Percentiles rank a stretch among this genome's conserved stretches.
phyloP scores from a whole-genome alignment of 2,888 invertebrate genomes.

The Willowsia nigromaculata region DNA sequence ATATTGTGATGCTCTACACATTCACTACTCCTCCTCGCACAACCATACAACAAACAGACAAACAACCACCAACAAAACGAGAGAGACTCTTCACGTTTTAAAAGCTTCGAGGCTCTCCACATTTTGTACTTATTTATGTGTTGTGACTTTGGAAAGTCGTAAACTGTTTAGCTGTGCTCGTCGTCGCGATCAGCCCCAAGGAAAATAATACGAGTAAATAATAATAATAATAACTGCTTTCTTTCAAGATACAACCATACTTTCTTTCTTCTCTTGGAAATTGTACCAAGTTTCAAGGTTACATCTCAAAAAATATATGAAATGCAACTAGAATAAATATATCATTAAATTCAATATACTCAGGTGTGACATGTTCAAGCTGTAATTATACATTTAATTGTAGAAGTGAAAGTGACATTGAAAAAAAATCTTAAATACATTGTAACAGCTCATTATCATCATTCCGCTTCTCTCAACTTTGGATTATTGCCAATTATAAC shows the following conservation, averaged over 20 bases:
- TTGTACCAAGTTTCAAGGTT: constrained; percentile 6
- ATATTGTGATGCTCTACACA: constrained; percentile 52
- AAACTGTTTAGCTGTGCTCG: constrained; percentile 33
- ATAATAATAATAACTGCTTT: neutral
- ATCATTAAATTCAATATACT: no score
- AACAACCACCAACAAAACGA: constrained; percentile 35
- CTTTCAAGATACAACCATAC: no score
- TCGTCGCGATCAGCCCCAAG: constrained; percentile 67
- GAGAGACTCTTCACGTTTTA: neutral
- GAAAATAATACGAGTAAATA: constrained; percentile 29
- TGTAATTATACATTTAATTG: neutral
- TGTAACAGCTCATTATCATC: neutral
- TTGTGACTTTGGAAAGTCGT: constrained; percentile 45
- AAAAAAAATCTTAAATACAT: neutral
- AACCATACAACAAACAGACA: constrained; percentile 53
- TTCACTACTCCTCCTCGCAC: constrained; percentile 39
- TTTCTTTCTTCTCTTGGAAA: no score
- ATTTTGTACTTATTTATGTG: constrained; percentile 52
- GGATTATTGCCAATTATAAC: constrained; percentile 59
- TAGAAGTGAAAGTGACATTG: constrained; percentile 50
- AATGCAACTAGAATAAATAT: no score
- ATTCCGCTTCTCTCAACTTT: constrained; percentile 3
- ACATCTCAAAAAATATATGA: no score
- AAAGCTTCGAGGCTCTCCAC: neutral
- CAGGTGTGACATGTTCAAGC: no score